A percentile compares a stretch with the other conserved stretches of the same genome.
phyloP scores from a whole-genome alignment of 2,113 vertebrate genomes.

The Apeltes quadracus region DNA sequence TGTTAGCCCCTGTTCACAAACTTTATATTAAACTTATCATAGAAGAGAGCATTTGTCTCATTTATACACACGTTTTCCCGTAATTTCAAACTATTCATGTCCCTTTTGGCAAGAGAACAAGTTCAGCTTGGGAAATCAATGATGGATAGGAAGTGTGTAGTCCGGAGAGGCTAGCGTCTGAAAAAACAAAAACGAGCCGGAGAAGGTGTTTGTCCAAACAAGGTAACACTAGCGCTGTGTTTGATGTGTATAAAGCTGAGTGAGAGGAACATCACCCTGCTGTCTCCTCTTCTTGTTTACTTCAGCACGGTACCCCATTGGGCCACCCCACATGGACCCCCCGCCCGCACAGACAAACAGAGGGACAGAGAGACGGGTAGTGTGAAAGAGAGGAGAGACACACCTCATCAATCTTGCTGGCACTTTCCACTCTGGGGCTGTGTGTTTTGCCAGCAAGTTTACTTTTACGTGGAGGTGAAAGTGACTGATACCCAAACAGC shows the following conservation, averaged over 20 bases:
- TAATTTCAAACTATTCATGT: not conserved
- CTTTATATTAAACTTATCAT: not conserved
- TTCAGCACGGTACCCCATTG: constrained; percentile 34
- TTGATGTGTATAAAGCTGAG: constrained; percentile 42
- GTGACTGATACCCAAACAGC: constrained; percentile 65
- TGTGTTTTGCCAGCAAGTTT: constrained; percentile 67
- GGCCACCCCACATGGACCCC: constrained; percentile 41
- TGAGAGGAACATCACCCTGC: constrained; percentile 60
- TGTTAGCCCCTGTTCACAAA: too few species aligned
- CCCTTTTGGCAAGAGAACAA: not conserved
- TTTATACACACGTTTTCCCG: not conserved
- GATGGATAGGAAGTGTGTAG: not conserved
- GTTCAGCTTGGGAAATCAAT: not conserved
- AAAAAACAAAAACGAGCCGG: constrained; percentile 13
- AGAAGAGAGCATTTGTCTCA: not conserved
- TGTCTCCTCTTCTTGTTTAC: constrained; percentile 61
- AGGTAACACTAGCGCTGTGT: constrained; percentile 39
- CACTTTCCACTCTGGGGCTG: constrained; percentile 68
- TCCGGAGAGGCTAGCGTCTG: constrained; percentile 12
- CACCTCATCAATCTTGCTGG: constrained; percentile 76
- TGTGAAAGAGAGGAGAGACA: constrained; percentile 63
- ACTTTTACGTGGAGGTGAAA: constrained; percentile 74
- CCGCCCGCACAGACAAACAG: constrained; percentile 52
- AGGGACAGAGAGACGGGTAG: constrained; percentile 58
- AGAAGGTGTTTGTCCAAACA: constrained; percentile 50